Conservation (phyloP, 2,888 invertebrate genomes). For the Muschampia plurimacula region DNA sequence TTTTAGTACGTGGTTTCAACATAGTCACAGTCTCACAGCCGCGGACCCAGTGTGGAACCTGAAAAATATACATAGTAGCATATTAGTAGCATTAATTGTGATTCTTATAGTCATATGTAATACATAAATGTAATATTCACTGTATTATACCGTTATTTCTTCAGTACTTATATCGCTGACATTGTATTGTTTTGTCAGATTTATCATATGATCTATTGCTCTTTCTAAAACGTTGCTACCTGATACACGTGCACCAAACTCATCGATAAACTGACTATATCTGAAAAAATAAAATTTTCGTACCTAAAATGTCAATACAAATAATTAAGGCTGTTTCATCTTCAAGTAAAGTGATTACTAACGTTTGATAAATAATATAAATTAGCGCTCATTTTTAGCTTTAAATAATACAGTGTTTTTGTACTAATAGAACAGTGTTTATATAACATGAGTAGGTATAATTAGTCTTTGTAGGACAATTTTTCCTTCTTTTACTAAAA, state of each 20-base stretch:
- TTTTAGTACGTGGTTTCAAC: conserved; percentile 85
- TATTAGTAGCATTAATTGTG: no score
- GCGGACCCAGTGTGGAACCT: conserved; percentile 81
- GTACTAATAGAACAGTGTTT: background rate
- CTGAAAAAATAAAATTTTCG: conserved; percentile 49
- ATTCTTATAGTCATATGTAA: no score
- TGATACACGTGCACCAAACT: conserved; percentile 87
- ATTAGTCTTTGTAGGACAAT: no score
- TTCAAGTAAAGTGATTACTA: background rate
- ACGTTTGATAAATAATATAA: no score
- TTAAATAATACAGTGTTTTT: no score
- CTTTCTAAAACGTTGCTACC: conserved; percentile 87
- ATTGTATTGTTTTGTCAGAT: conserved; percentile 58
- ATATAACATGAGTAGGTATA: background rate
- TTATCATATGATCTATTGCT: conserved; percentile 87
- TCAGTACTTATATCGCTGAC: conserved; percentile 88
- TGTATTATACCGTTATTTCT: conserved; percentile 70
- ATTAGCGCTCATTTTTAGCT: no score
- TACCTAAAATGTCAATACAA: background rate
- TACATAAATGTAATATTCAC: background rate
- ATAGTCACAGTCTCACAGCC: conserved; percentile 88
- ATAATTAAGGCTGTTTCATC: background rate
- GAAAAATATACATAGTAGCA: conserved; percentile 7
- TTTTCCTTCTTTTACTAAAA: no score
- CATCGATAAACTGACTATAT: conserved; percentile 67